Conservation (phyloP, 2,113 vertebrate genomes). For the Phainopepla nitens region DNA sequence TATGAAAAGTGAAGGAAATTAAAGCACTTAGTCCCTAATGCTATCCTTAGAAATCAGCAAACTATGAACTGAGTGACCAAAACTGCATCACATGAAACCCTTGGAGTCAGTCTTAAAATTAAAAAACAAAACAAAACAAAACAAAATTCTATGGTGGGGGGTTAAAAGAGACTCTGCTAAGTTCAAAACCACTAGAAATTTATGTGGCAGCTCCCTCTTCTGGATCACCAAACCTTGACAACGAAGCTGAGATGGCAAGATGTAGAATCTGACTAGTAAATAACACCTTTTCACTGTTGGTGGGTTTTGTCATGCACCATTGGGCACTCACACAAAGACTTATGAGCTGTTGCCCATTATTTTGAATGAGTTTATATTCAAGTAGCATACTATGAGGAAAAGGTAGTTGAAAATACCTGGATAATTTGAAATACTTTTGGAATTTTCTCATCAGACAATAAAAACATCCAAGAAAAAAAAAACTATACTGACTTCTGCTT, state of each 20-base stretch:
- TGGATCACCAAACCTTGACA: conserved; percentile 10
- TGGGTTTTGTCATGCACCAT: background rate
- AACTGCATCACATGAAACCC: background rate
- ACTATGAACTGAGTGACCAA: background rate
- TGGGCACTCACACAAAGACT: background rate
- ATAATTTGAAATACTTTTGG: background rate
- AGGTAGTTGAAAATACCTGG: background rate
- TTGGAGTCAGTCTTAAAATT: background rate
- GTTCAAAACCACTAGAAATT: background rate
- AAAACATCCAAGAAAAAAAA: background rate
- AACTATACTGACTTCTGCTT: background rate
- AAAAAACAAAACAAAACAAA: background rate
- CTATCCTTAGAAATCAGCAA: background rate
- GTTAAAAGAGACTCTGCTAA: background rate
- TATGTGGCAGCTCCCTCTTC: conserved; percentile 59
- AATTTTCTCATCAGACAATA: background rate
- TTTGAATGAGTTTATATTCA: background rate
- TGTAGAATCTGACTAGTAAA: background rate
- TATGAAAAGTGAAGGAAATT: background rate
- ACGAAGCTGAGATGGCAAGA: background rate
- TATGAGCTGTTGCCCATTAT: background rate
- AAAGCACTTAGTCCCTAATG: background rate
- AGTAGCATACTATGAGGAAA: background rate
- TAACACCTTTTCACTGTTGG: background rate
- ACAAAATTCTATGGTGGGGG: accelerated